A percentile compares a stretch with the other conserved stretches of the same genome.
Evolutionary conservation across 2,113 vertebrate species (phyloP).

Genomic region (Eptesicus fuscus): DNA sequence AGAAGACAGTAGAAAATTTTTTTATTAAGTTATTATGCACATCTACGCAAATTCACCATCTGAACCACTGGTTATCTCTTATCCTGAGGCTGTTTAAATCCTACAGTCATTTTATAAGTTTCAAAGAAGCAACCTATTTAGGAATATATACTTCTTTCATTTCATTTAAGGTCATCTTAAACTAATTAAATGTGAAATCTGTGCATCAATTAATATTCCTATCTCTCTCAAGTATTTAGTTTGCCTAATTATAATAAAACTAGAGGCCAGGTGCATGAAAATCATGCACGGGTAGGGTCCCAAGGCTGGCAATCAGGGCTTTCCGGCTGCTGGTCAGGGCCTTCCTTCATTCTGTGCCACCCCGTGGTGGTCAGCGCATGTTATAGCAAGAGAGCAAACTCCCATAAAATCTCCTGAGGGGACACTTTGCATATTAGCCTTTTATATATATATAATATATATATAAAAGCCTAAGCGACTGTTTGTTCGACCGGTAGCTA

Average conservation of each 20-base stretch:
- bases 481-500: too few relatives aligned
- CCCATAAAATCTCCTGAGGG: too few relatives aligned
- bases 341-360: too few relatives aligned
- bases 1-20: background rate
- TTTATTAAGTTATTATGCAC: background rate
- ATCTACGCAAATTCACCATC: background rate
- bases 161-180: background rate
- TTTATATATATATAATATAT: too few relatives aligned
- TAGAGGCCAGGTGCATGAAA: too few relatives aligned
- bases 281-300: too few relatives aligned
- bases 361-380: too few relatives aligned
- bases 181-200: constrained; percentile 15
- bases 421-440: too few relatives aligned
- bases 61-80: background rate
- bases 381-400: too few relatives aligned
- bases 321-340: too few relatives aligned
- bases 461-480: too few relatives aligned
- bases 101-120: background rate
- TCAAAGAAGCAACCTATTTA: background rate
- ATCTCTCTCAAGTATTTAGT: background rate
- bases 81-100: background rate
- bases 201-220: background rate
- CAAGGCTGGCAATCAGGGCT: too few relatives aligned
- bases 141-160: background rate
- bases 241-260: background rate